These are phyloP conservation scores for Diachasmimorpha longicaudata DNA, from an alignment of 1,140 invertebrate genomes.

Conservation along the genomic window DNA sequence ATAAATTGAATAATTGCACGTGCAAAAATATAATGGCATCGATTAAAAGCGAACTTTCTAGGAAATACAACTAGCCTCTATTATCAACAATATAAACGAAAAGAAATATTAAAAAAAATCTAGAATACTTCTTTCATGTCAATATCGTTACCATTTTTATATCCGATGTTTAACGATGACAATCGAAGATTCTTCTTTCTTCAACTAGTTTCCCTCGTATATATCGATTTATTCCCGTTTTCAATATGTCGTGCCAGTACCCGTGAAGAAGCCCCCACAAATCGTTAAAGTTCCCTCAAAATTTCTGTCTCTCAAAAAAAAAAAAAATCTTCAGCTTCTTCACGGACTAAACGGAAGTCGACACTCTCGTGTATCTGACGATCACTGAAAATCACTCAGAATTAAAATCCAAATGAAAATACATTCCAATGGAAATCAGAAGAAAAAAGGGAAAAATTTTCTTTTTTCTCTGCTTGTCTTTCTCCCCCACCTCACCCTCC, in stretches of 20 bases:
- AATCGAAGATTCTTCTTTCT: not conserved
- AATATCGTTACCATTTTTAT: not conserved
- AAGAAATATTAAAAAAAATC: not conserved
- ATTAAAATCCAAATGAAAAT: not conserved
- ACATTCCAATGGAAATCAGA: not conserved
- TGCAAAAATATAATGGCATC: not conserved
- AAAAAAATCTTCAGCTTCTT: not conserved
- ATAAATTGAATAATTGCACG: not conserved
- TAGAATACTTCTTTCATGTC: not conserved
- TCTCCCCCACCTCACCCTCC: too few relatives aligned
- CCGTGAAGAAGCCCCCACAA: not conserved
- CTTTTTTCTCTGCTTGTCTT: not conserved
- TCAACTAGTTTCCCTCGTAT: not conserved
- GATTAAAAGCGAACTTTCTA: not conserved
- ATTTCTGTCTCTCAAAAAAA: not conserved
- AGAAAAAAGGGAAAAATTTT: not conserved
- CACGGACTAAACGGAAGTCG: constrained; percentile 24
- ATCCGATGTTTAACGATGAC: not conserved
- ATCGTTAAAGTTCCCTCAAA: not conserved
- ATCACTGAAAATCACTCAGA: constrained; percentile 50
- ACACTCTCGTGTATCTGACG: constrained; percentile 43
- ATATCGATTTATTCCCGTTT: not conserved
- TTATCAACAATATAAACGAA: not conserved
- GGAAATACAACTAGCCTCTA: not conserved
- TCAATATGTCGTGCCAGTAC: not conserved